Evolutionary conservation across 2,113 vertebrate species (phyloP).

Genomic region (Excalfactoria chinensis): DNA sequence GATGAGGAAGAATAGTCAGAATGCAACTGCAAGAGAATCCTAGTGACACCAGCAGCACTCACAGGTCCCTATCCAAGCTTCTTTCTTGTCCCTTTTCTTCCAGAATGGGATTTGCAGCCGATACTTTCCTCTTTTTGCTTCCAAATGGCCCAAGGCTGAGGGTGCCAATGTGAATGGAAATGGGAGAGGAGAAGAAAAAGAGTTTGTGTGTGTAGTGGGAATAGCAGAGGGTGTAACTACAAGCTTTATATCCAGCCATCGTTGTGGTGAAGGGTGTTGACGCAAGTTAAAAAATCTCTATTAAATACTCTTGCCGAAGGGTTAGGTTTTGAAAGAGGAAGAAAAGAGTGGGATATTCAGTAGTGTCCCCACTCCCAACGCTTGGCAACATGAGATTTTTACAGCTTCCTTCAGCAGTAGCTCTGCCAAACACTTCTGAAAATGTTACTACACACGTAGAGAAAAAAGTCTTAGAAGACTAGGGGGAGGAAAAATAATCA

Average conservation of each 20-base stretch:
- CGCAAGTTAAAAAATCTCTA: neutral
- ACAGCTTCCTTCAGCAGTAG: neutral
- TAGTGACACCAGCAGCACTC: neutral
- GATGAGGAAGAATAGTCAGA: neutral
- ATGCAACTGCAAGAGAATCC: neutral
- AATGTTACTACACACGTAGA: neutral
- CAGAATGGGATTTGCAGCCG: neutral
- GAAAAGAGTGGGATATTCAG: accelerated
- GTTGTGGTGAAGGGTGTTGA: neutral
- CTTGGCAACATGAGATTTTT: neutral
- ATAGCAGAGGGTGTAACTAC: neutral
- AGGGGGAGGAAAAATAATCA: neutral
- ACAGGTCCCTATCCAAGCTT: neutral
- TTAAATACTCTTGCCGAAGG: neutral
- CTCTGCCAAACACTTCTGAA: neutral
- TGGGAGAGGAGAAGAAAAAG: neutral
- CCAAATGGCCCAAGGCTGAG: neutral
- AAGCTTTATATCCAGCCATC: neutral
- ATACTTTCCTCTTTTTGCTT: neutral
- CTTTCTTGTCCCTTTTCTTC: neutral
- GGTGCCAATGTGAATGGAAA: accelerated
- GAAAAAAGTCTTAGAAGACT: neutral
- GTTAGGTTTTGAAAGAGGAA: neutral
- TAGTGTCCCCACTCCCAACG: neutral
- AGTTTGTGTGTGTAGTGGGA: accelerated